Evolutionary conservation across 2,888 invertebrate genomes (phyloP).

Genomic region (Stenurella melanura): DNA sequence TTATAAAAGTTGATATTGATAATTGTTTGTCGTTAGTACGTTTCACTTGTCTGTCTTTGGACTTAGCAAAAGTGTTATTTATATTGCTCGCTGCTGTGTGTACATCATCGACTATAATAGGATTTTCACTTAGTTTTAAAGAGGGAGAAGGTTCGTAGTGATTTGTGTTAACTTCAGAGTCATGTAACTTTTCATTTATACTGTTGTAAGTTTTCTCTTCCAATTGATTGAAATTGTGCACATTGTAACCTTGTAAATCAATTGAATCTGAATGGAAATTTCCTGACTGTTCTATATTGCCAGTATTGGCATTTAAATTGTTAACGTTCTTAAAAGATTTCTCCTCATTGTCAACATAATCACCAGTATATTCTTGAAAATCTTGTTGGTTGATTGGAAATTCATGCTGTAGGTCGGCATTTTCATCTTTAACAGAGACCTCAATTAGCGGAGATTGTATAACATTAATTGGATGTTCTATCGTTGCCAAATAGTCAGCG

Average conservation of each 20-base stretch:
- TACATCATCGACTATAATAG: constrained; percentile 74
- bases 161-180: neutral
- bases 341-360: neutral
- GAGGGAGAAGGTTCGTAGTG: neutral
- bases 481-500: constrained; percentile 81
- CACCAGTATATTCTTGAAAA: neutral
- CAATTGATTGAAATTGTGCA: neutral
- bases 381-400: neutral
- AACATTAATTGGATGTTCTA: constrained; percentile 83
- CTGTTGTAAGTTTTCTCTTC: constrained; percentile 8
- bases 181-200: constrained; percentile 18
- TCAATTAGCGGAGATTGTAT: constrained; percentile 83
- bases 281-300: neutral
- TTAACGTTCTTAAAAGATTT: neutral
- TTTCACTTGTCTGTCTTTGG: constrained; percentile 50
- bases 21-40: constrained; percentile 62
- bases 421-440: constrained; percentile 71
- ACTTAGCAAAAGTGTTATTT: constrained; percentile 61
- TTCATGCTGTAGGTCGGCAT: neutral
- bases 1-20: constrained; percentile 32
- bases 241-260: constrained; percentile 14
- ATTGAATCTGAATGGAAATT: neutral
- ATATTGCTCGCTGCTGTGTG: constrained; percentile 73
- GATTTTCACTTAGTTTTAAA: constrained; percentile 68
- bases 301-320: neutral